Percentiles rank a stretch among this genome's conserved stretches.
phyloP scores from a whole-genome alignment of 2,113 vertebrate species.

The Atherinomorus stipes region DNA sequence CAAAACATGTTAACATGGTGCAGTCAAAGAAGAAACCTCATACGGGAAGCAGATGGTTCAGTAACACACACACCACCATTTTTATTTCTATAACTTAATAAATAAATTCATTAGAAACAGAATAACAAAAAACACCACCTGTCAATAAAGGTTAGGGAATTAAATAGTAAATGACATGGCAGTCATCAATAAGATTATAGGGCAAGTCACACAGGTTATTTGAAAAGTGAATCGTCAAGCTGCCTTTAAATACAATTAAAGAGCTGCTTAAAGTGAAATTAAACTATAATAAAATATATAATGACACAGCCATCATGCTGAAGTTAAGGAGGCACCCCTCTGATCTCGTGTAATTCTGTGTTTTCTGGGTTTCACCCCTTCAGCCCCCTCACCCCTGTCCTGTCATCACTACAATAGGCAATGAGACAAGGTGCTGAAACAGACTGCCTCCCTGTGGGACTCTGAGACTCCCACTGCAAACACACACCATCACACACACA shows the following conservation, averaged over 20 bases:
- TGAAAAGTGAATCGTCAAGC: neutral
- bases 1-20: no score
- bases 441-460: conserved; percentile 58
- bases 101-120: no score
- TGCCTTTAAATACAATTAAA: neutral
- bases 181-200: no score
- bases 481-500: conserved; percentile 37
- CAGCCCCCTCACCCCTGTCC: conserved; percentile 41
- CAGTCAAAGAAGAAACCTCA: no score
- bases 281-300: neutral
- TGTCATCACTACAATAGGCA: conserved; percentile 78
- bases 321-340: conserved; percentile 22
- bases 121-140: no score
- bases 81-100: no score
- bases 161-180: no score
- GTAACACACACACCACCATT: no score
- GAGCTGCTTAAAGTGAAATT: neutral
- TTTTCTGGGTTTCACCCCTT: conserved; percentile 29
- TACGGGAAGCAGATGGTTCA: no score
- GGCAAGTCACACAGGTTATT: neutral
- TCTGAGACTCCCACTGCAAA: conserved; percentile 25
- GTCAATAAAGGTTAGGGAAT: no score
- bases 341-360: conserved; percentile 22
- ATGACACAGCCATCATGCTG: neutral
- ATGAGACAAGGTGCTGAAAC: conserved; percentile 81